Evolutionary conservation across 2,888 invertebrate genomes (phyloP).

Genomic region (Boloria selene): DNA sequence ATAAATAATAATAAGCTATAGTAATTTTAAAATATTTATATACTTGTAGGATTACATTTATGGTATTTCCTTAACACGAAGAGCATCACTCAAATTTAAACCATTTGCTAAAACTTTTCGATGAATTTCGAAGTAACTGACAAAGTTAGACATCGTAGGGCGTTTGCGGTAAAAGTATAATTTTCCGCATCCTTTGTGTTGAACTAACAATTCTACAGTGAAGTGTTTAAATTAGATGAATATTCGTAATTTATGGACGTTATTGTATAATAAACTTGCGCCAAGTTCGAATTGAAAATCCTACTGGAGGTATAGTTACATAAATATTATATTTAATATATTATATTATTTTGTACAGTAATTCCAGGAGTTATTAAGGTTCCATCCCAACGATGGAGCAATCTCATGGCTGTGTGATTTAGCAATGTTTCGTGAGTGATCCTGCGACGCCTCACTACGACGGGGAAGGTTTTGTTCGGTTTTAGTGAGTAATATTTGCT

Average conservation of each 20-base stretch:
- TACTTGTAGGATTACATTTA: slow-evolving; percentile 2
- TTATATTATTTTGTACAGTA: no score
- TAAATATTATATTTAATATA: not conserved
- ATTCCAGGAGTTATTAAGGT: no score
- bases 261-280: slow-evolving; percentile 1
- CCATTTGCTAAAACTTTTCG: slow-evolving; percentile 17
- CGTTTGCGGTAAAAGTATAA: slow-evolving; percentile 25
- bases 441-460: no score
- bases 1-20: no score
- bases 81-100: slow-evolving; percentile 4
- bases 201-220: slow-evolving; percentile 20
- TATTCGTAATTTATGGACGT: slow-evolving; percentile 13
- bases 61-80: not conserved
- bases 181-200: slow-evolving; percentile 23
- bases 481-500: no score
- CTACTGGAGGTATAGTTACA: not conserved
- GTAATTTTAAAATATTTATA: not conserved
- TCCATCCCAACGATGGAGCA: no score
- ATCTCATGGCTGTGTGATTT: no score
- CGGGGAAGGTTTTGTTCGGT: no score
- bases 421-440: no score
- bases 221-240: slow-evolving; percentile 8
- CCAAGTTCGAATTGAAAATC: slow-evolving; percentile 1
- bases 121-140: slow-evolving; percentile 9
- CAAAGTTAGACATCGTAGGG: slow-evolving; percentile 18